Evolutionary conservation across 2,888 invertebrate genomes (phyloP).

Genomic region (Eretmocerus hayati): DNA sequence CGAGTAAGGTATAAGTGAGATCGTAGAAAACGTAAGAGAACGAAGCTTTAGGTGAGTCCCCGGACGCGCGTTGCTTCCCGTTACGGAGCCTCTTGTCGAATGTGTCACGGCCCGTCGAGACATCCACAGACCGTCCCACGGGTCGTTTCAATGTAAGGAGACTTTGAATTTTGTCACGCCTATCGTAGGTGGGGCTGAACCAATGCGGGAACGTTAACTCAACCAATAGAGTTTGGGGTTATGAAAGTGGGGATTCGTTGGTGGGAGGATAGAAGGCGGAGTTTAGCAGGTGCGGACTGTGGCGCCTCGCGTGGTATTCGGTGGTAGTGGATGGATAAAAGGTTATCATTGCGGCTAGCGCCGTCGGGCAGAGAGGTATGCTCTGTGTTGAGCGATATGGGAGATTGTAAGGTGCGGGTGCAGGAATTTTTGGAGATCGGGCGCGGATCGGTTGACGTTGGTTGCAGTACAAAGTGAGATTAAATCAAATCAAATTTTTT

Average conservation of each 20-base stretch:
- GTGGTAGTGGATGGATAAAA: too few relatives aligned
- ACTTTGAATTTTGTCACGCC: too few relatives aligned
- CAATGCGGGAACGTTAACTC: conserved; percentile 2
- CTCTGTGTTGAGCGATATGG: too few relatives aligned
- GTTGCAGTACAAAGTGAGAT: too few relatives aligned
- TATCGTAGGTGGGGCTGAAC: conserved; percentile 26
- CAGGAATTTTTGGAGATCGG: too few relatives aligned
- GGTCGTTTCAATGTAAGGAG: conserved; percentile 30
- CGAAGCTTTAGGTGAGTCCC: too few relatives aligned
- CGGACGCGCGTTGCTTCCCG: conserved; percentile 47
- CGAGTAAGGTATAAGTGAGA: neutral
- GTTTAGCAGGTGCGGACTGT: conserved; percentile 32
- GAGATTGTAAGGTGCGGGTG: too few relatives aligned
- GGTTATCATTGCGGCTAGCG: conserved; percentile 40
- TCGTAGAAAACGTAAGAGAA: too few relatives aligned
- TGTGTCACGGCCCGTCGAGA: conserved; percentile 45
- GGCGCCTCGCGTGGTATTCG: conserved; percentile 35
- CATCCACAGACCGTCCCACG: conserved; percentile 42
- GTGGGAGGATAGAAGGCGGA: too few relatives aligned
- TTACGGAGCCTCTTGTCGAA: conserved; percentile 48
- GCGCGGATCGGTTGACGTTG: too few relatives aligned
- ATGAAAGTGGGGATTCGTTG: too few relatives aligned
- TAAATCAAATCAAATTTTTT: too few relatives aligned
- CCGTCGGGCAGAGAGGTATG: conserved; percentile 28
- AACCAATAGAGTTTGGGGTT: neutral